Percentiles rank a stretch among this genome's conserved stretches.
Evolutionary conservation across 1,140 invertebrate species (phyloP).

Genomic region (Vanessa atalanta): DNA sequence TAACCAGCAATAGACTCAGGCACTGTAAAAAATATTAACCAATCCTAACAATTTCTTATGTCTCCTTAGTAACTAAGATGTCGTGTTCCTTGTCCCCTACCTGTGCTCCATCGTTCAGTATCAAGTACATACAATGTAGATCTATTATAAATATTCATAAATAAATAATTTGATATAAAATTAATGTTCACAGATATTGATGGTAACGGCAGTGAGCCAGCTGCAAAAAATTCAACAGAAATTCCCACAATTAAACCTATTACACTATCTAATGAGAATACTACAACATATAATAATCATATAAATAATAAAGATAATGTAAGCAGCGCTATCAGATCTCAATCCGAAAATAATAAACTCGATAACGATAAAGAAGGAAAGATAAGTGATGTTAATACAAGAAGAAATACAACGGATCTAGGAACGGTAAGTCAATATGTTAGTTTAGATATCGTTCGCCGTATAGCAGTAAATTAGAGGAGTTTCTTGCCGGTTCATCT

Average conservation of each 20-base stretch:
- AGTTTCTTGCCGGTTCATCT: too few species aligned
- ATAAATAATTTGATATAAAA: not conserved
- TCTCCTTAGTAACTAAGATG: too few species aligned
- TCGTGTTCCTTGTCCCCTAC: too few species aligned
- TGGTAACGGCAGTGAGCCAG: conserved; percentile 43
- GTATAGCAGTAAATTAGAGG: too few species aligned
- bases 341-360: conserved; percentile 9
- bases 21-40: too few species aligned
- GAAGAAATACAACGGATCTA: conserved; percentile 8
- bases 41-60: too few species aligned
- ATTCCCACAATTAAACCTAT: not conserved
- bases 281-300: conserved; percentile 6
- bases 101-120: too few species aligned
- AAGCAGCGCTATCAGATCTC: conserved; percentile 13
- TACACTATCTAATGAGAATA: not conserved
- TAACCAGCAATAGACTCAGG: too few species aligned
- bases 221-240: conserved; percentile 9
- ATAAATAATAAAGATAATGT: conserved; percentile 1
- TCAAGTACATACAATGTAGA: too few species aligned
- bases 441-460: not conserved
- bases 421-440: conserved; percentile 7
- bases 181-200: conserved; percentile 53
- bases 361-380: conserved; percentile 15
- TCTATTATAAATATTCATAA: too few species aligned
- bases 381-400: conserved; percentile 7